Evolutionary conservation across 2,113 vertebrate species (phyloP), one percentile per base, ranked within the genome.

Genomic region (Butorides virescens): DNA sequence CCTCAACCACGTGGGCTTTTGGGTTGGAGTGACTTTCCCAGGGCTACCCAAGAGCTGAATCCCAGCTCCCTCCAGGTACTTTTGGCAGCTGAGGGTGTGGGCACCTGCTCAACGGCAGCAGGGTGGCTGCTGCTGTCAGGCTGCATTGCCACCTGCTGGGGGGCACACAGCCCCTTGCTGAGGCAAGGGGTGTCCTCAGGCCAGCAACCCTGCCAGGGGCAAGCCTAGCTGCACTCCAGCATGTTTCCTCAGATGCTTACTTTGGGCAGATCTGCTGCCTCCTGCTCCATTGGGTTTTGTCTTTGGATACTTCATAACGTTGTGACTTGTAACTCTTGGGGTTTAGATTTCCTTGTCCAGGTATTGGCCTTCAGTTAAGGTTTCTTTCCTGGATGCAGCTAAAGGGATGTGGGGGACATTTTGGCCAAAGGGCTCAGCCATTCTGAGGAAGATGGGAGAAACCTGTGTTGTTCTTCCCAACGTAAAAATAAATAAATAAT

Each of bases 91-190:
- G 36, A 55, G 29, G 44, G 29, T 2, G 65, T 0, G 1, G 30
- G 27, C 4, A 1, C 7, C 34, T 7, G 29, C 36, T 39, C 3
- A 8, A 10, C 73, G 21, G 56, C 0, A 0, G 25, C 52, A 4
- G 46, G 15, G 46, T 19, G 42, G 30, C 62, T 23, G 32, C 75
- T 92, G 92, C 83, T 37, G 66, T 23, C 65, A 36, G 96, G 89
- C 95, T 97, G 71, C 96, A 93, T 93, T 97, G 98, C 96, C 98
- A 98, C 84, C 98, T 98, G 88, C 95, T 97, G 98, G 98, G 96
- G 96, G 66, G 61, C 76, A 92, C 42, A 9, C 15, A 18, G 30
- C 13, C 34, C 37, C 56, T 19, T 47, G 5, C n/a, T 36, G 34
- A 44, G 49, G 62, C 3, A 1, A 21, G 7, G 23, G 7, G 3